Evolutionary conservation across 2,797 vertebrate genomes (phyloP), one percentile per base, ranked within the genome.

Genomic region (Lateolabrax maculatus): DNA sequence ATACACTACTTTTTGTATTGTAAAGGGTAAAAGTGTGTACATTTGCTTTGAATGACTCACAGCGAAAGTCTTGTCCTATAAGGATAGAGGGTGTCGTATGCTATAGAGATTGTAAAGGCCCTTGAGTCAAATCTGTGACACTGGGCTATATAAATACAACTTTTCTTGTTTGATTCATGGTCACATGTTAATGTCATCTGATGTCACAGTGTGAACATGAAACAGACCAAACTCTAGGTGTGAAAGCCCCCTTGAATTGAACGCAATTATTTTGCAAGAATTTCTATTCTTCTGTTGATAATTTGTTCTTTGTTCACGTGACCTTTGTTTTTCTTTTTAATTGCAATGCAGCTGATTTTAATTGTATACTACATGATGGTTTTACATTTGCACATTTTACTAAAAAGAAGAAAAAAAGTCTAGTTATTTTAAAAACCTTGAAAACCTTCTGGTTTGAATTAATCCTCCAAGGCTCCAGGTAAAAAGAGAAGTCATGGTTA

Each of bases 11-110:
- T 27, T 52, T n/a, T 11, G 12, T 52, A 6, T n/a, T 21, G 16
- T 25, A 73, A 52, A 36, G 8, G 12, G 13, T n/a, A 57, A 37
- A 71, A 25, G 55, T 5, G 60, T 23, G 23, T 55, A 31, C 7
- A 67, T 66, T 64, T 18, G 58, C 43, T 55, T 83, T n/a, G 43
- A 74, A n/a, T 43, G 23, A 37, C n/a, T n/a, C n/a, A n/a, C n/a
- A n/a, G n/a, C n/a, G n/a, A n/a, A n/a, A n/a, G n/a, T n/a, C n/a
- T n/a, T n/a, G n/a, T n/a, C n/a, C n/a, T n/a, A n/a, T n/a, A 43
- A 43, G 13, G 41, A 43, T 3, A 43, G 41, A 16, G 16, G 16
- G 41, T 43, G 13, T 43, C 4, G 4, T 10, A 43, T 43, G 9
- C 13, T 43, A 3, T 43, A 16, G 4, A 34, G 31, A 34, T 34